Evolutionary conservation across 2,797 vertebrate genomes (phyloP).

Genomic region (Pogonophryne albipinna): DNA sequence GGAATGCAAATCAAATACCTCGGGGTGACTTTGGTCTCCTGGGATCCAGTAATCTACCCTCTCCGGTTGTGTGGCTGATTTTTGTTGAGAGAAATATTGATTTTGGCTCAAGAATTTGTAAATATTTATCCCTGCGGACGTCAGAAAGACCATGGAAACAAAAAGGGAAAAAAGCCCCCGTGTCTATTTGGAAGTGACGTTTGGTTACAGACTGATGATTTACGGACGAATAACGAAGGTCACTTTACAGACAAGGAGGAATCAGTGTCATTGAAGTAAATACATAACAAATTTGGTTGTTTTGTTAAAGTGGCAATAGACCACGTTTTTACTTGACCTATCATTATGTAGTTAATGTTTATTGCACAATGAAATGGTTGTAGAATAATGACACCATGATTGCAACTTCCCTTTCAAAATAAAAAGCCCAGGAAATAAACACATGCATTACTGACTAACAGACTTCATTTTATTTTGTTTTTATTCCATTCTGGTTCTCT

Average conservation of each 20-base stretch:
- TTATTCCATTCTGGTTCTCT: too few relatives aligned
- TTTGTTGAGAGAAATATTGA: constrained; percentile 77
- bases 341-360: too few relatives aligned
- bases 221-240: constrained; percentile 13
- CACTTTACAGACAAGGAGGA: constrained; percentile 12
- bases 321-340: too few relatives aligned
- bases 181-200: neutral
- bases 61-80: constrained; percentile 52
- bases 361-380: too few relatives aligned
- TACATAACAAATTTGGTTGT: neutral
- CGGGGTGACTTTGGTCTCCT: constrained; percentile 77
- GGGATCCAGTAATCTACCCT: constrained; percentile 75
- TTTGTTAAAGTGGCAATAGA: neutral
- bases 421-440: too few relatives aligned
- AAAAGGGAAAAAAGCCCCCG: constrained; percentile 5
- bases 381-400: too few relatives aligned
- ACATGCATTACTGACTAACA: too few relatives aligned
- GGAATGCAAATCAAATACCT: constrained; percentile 83
- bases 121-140: constrained; percentile 70
- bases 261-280: neutral
- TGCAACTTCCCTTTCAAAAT: too few relatives aligned
- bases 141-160: constrained; percentile 21
- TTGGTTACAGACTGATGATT: constrained; percentile 13
- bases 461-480: too few relatives aligned
- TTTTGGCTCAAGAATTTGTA: constrained; percentile 79